A percentile compares a stretch with the other conserved stretches of the same genome.
Conservation (phyloP, 92 coral and sea anemone genomes). For the Parazoanthus atlanticus region DNA sequence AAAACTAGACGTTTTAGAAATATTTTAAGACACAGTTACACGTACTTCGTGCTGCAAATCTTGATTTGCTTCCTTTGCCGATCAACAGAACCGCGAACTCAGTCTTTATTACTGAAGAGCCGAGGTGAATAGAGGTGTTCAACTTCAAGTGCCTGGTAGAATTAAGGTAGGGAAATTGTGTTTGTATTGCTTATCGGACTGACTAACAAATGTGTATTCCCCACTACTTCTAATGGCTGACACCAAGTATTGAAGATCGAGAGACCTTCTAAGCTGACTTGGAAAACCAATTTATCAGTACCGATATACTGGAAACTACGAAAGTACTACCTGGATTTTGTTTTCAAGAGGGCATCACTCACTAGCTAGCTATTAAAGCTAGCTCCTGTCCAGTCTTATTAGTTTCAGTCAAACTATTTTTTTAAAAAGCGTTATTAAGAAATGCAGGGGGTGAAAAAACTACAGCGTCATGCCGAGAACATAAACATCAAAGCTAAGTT, state of each 20-base stretch:
- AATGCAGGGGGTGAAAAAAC: neutral
- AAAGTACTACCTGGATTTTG: too few relatives aligned
- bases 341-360: too few relatives aligned
- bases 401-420: too few relatives aligned
- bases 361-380: neutral
- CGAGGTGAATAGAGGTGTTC: neutral
- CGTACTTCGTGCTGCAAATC: neutral
- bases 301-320: too few relatives aligned
- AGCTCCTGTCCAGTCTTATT: neutral
- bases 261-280: neutral
- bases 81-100: neutral
- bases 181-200: too few relatives aligned
- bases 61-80: neutral
- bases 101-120: neutral
- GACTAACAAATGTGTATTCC: too few relatives aligned
- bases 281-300: neutral
- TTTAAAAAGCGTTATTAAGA: too few relatives aligned
- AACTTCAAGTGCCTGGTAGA: neutral
- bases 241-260: neutral
- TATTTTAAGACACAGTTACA: too few relatives aligned
- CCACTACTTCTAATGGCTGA: too few relatives aligned
- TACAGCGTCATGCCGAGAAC: too few relatives aligned
- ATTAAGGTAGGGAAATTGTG: neutral
- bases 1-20: neutral
- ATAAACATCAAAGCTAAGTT: too few relatives aligned